A percentile compares a stretch with the other conserved stretches of the same genome.
These are phyloP conservation scores for Artemia sp. DNA, from an alignment of 2,888 invertebrate species.

Conservation along the genomic window DNA sequence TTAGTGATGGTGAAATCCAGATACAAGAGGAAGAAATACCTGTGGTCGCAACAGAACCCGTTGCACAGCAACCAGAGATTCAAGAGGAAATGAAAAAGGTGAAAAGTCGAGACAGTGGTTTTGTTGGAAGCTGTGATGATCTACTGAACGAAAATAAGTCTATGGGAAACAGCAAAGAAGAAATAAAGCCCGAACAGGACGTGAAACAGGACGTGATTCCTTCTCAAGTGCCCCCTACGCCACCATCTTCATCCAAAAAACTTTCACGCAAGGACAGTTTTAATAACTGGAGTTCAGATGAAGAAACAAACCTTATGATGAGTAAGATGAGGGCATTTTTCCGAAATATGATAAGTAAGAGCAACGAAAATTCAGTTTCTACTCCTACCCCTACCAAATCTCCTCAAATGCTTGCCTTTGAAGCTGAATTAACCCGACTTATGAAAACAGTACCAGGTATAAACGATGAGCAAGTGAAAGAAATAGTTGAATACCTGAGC, in stretches of 20 bases:
- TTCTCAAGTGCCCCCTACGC: slow-evolving; percentile 32
- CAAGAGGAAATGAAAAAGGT: slow-evolving; percentile 43
- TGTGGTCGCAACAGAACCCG: neutral
- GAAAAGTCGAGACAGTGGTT: slow-evolving; percentile 70
- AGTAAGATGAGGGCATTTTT: slow-evolving; percentile 82
- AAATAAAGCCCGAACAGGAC: slow-evolving; percentile 24
- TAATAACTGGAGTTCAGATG: slow-evolving; percentile 84
- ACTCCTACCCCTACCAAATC: slow-evolving; percentile 44
- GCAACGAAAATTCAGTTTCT: slow-evolving; percentile 19
- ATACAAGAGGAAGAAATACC: slow-evolving; percentile 22
- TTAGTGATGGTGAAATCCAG: slow-evolving; percentile 19
- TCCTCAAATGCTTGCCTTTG: slow-evolving; percentile 69
- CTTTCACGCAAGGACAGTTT: slow-evolving; percentile 70
- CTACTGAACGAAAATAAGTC: slow-evolving; percentile 37
- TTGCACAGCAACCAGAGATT: neutral
- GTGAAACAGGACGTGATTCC: slow-evolving; percentile 23
- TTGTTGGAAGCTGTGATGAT: slow-evolving; percentile 73
- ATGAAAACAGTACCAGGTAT: slow-evolving; percentile 88
- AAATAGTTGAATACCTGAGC: slow-evolving; percentile 77
- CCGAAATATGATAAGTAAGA: slow-evolving; percentile 65
- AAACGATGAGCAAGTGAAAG: slow-evolving; percentile 70
- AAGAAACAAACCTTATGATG: slow-evolving; percentile 88
- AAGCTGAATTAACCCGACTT: slow-evolving; percentile 66
- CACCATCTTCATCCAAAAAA: slow-evolving; percentile 34
- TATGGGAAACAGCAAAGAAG: neutral